These are phyloP conservation scores for Crocallis elinguaria DNA, from an alignment of 2,888 invertebrate genomes.

Conservation along the genomic window DNA sequence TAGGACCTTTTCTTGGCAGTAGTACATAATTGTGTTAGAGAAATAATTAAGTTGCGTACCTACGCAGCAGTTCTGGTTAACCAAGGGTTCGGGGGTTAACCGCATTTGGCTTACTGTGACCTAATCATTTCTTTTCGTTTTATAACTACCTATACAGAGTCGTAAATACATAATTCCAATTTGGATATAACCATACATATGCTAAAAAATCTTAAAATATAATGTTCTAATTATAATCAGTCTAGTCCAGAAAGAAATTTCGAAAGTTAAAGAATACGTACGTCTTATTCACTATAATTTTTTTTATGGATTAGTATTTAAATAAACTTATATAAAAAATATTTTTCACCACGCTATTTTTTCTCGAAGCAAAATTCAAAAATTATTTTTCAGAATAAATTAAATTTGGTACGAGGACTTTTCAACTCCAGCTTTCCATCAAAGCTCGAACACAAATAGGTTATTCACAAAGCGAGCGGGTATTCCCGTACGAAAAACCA, in stretches of 20 bases:
- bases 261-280: no score
- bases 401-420: conserved; percentile 18
- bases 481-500: conserved; percentile 66
- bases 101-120: conserved; percentile 8
- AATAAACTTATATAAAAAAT: no score
- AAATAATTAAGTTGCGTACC: conserved; percentile 28
- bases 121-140: conserved; percentile 14
- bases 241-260: no score
- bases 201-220: no score
- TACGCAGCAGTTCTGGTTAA: conserved; percentile 23
- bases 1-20: conserved; percentile 20
- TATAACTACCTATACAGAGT: no score
- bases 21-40: conserved; percentile 22
- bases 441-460: conserved; percentile 60
- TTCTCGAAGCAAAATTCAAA: conserved; percentile 1
- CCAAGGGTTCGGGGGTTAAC: conserved; percentile 21
- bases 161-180: no score
- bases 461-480: conserved; percentile 62
- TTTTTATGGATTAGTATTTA: no score
- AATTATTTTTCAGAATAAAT: conserved; percentile 16
- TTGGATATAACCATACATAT: background rate
- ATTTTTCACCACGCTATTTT: no score
- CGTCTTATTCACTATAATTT: no score
- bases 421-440: conserved; percentile 36
- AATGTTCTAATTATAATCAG: no score